These are phyloP conservation scores for Trichogramma evanescens DNA, from an alignment of 2,888 invertebrate genomes.

Conservation along the genomic window DNA sequence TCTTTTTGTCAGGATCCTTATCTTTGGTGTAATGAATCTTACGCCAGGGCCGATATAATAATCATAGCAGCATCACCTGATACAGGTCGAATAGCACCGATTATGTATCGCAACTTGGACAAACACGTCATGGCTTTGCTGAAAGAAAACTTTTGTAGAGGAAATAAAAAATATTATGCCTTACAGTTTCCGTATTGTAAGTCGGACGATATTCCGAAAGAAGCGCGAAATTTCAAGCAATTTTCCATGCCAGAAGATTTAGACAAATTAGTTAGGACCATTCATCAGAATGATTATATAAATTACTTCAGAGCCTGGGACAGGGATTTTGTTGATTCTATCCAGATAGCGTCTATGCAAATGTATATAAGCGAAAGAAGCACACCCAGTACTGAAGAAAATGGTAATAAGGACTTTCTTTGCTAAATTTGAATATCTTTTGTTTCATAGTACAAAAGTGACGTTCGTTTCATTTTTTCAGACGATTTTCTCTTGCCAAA, in stretches of 20 bases:
- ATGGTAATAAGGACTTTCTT: constrained; percentile 24
- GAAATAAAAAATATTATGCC: constrained; percentile 35
- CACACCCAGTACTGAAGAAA: constrained; percentile 24
- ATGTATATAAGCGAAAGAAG: constrained; percentile 8
- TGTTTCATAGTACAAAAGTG: not conserved
- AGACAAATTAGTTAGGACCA: constrained; percentile 34
- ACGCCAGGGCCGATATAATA: constrained; percentile 36
- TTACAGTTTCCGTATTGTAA: constrained; percentile 42
- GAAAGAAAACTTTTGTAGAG: constrained; percentile 33
- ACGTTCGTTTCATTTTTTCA: constrained; percentile 14
- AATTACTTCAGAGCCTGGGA: constrained; percentile 28
- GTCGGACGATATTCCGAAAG: constrained; percentile 36
- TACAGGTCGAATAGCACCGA: constrained; percentile 24
- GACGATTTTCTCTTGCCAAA: constrained; percentile 28
- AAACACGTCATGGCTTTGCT: constrained; percentile 34
- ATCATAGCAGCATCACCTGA: constrained; percentile 38
- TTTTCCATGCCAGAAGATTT: constrained; percentile 38
- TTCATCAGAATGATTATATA: constrained; percentile 32
- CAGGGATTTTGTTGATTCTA: constrained; percentile 32
- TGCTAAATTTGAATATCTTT: constrained; percentile 4
- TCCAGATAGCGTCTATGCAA: constrained; percentile 29
- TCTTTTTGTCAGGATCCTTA: constrained; percentile 35
- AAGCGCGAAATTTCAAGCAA: constrained; percentile 35
- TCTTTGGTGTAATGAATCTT: constrained; percentile 40
- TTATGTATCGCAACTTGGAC: constrained; percentile 37